Base-by-base conservation (phyloP, 2,888 invertebrate genomes). In the Sesia bembeciformis region DNA sequence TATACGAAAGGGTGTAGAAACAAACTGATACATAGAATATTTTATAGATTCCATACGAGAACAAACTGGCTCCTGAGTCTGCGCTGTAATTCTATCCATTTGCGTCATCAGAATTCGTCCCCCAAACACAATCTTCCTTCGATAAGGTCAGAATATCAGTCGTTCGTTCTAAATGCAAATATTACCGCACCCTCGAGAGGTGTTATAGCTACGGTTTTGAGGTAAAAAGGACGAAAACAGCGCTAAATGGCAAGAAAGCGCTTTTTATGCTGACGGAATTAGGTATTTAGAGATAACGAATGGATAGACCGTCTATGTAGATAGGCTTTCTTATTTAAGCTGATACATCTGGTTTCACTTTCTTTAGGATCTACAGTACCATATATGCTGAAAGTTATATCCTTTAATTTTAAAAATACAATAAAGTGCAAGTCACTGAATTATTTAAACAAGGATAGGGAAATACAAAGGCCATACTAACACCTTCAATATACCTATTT, bases 141-240 rank as follows among this genome's bases (percentile, higher is more conserved):
- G 87, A 88, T 86, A 86, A 87, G 84, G 85, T 84, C 84, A 80
- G 76, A 79, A 84, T 84, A 85, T 84, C 84, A 84, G 80, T 81
- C 81, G 83, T 82, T 86, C 87, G 84, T 79, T 88, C 84, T 88
- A 88, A 87, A 88, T 88, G 88, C 87, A 86, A 88, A 87, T 88
- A 84, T 81, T 75, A 87, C 82, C 78, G 85, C 78, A 74, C 87
- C 84, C 86, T 59, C 62, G 87, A 84, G 88, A 82, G 84, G 84
- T 82, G 81, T 84, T 85, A 85, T 78, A 75, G 81, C 81, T 72
- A 77, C 78, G 81, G 81, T 83, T 84, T 84, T 81, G 81, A 81
- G 82, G 82, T 80, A 82, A 79, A 80, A 82, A 83, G 82, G 82
- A 84, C 81, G 82, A 82, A 83, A 84, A 81, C 79, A 81, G 74